A percentile compares a stretch with the other conserved stretches of the same genome.
Evolutionary conservation across 2,888 invertebrate species (phyloP).

Genomic region (Callyntrura sp.): DNA sequence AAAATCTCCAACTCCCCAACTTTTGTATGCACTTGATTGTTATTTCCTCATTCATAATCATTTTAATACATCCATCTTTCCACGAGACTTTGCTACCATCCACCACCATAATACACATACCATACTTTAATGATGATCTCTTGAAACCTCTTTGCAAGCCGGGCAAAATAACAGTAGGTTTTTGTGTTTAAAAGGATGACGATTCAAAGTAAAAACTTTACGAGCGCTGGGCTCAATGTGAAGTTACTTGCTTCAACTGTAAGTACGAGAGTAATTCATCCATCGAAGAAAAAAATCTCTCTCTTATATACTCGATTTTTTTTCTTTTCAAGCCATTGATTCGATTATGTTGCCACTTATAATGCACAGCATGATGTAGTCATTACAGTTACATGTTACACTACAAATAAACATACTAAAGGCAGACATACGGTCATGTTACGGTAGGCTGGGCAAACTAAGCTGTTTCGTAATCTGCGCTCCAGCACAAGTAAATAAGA

Average conservation of each 20-base stretch:
- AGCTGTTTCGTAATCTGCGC: slow-evolving; percentile 42
- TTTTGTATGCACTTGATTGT: slow-evolving; percentile 47
- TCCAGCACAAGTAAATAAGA: slow-evolving; percentile 35
- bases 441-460: slow-evolving; percentile 43
- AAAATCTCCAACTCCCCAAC: slow-evolving; percentile 10
- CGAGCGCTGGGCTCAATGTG: not conserved
- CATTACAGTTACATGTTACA: slow-evolving; percentile 5
- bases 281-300: slow-evolving; percentile 28
- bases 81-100: slow-evolving; percentile 10
- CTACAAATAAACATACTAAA: not conserved
- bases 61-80: slow-evolving; percentile 51
- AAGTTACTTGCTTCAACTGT: slow-evolving; percentile 14
- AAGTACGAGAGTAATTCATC: slow-evolving; percentile 34
- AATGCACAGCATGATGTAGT: slow-evolving; percentile 13
- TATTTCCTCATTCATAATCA: slow-evolving; percentile 68
- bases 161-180: not conserved
- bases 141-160: not conserved
- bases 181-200: not conserved
- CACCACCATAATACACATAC: slow-evolving; percentile 20
- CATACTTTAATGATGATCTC: too few species aligned
- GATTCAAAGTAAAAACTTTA: not conserved
- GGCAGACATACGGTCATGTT: slow-evolving; percentile 6
- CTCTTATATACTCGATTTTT: slow-evolving; percentile 2
- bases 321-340: slow-evolving; percentile 49
- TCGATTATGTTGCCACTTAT: slow-evolving; percentile 48